Percentiles rank a stretch among this genome's conserved stretches.
Evolutionary conservation across 2,797 vertebrate species (phyloP).

Genomic region (Syngnathus rostellatus): DNA sequence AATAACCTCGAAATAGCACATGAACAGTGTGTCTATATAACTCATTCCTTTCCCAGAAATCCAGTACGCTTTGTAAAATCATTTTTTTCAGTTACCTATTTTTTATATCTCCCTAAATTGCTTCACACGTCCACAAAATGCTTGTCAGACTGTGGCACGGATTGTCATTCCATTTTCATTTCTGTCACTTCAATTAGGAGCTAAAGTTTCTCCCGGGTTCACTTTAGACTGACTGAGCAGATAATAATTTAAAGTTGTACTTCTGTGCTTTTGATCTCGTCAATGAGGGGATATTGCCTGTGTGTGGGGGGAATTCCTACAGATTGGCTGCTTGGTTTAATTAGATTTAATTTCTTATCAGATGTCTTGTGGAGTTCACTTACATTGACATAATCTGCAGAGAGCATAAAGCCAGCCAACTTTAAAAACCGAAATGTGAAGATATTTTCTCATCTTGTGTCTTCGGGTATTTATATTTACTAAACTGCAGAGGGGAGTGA

Average conservation of each 20-base stretch:
- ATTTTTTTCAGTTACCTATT: no score
- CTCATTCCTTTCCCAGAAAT: no score
- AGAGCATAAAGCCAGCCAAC: not conserved
- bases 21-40: no score
- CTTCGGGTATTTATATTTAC: no score
- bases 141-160: not conserved
- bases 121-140: not conserved
- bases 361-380: not conserved
- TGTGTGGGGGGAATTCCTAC: not conserved
- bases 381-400: not conserved
- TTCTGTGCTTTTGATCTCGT: not conserved
- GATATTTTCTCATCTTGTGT: no score
- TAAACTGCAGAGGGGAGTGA: no score
- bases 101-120: not conserved
- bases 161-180: not conserved
- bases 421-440: not conserved
- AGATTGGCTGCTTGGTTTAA: slow-evolving; percentile 3
- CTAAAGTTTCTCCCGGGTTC: not conserved
- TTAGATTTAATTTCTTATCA: slow-evolving; percentile 3
- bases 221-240: not conserved
- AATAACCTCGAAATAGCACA: no score
- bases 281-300: not conserved
- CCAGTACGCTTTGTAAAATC: no score
- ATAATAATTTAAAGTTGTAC: not conserved
- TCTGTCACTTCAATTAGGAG: not conserved